Conservation (phyloP, 2,888 invertebrate species). For the Timandra comae region DNA sequence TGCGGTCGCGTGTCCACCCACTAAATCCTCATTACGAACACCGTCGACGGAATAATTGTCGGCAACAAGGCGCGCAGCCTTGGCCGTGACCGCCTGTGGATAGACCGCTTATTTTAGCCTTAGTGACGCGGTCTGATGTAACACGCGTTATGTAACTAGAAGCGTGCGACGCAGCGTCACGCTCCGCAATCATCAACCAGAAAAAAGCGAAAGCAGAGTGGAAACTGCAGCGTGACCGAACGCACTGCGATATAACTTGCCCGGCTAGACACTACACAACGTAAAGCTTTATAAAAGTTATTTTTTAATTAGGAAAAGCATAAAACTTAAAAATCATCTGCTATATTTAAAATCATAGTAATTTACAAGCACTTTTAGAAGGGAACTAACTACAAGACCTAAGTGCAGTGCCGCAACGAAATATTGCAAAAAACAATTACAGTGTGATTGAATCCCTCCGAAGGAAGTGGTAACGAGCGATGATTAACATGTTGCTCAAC, state of each 20-base stretch:
- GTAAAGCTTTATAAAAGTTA: no score
- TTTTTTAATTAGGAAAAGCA: no score
- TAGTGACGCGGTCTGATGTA: slow-evolving; percentile 69
- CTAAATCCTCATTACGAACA: slow-evolving; percentile 70
- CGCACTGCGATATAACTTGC: slow-evolving; percentile 9
- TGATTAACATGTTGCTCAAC: slow-evolving; percentile 34
- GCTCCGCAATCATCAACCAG: slow-evolving; percentile 25
- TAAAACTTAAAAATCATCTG: no score
- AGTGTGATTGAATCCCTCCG: slow-evolving; percentile 25
- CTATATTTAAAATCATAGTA: no score
- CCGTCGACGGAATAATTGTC: slow-evolving; percentile 59
- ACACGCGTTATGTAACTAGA: slow-evolving; percentile 58
- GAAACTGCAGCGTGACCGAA: slow-evolving; percentile 39
- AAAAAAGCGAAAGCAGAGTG: slow-evolving; percentile 69
- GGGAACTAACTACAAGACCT: slow-evolving; percentile 1
- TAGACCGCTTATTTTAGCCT: slow-evolving; percentile 70
- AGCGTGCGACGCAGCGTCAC: slow-evolving; percentile 43
- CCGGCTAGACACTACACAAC: background rate
- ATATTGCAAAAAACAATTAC: slow-evolving; percentile 4
- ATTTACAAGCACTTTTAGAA: no score
- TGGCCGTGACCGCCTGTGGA: slow-evolving; percentile 71
- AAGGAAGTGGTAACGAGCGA: slow-evolving; percentile 30
- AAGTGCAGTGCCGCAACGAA: slow-evolving; percentile 15
- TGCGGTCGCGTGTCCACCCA: slow-evolving; percentile 66
- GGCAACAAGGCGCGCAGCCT: slow-evolving; percentile 64